Percentiles rank a stretch among this genome's conserved stretches.
Evolutionary conservation across 92 coral and sea anemone genomes (phyloP).

Genomic region (Heteractis magnifica): DNA sequence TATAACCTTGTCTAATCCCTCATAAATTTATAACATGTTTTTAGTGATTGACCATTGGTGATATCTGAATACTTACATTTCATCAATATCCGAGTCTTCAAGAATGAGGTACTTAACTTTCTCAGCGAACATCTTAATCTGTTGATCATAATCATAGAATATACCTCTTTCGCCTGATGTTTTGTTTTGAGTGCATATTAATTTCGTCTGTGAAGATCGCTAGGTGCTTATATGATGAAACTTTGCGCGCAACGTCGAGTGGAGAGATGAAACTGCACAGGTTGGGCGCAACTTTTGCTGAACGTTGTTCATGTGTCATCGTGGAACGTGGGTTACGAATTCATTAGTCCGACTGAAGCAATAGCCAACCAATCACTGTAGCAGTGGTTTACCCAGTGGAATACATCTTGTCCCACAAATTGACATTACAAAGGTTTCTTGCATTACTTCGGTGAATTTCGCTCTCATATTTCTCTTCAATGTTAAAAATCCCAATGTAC

Average conservation of each 20-base stretch:
- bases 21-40: not conserved
- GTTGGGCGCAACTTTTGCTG: not conserved
- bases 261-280: not conserved
- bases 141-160: not conserved
- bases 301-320: not conserved
- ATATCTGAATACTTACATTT: conserved; percentile 63
- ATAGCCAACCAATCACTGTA: too few species aligned
- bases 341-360: too few species aligned
- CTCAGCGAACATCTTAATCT: conserved; percentile 81
- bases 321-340: too few species aligned
- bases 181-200: not conserved
- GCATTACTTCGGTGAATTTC: too few species aligned
- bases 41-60: not conserved
- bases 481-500: too few species aligned
- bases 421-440: too few species aligned
- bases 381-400: too few species aligned
- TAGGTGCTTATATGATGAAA: not conserved
- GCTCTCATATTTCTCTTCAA: too few species aligned
- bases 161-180: not conserved
- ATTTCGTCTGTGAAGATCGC: not conserved
- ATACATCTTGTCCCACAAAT: too few species aligned
- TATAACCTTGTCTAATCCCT: too few species aligned
- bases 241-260: not conserved
- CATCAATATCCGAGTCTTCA: conserved; percentile 76
- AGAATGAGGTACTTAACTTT: conserved; percentile 69